phyloP scores from a whole-genome alignment of 2,113 vertebrate genomes.

The Dascyllus trimaculatus region DNA sequence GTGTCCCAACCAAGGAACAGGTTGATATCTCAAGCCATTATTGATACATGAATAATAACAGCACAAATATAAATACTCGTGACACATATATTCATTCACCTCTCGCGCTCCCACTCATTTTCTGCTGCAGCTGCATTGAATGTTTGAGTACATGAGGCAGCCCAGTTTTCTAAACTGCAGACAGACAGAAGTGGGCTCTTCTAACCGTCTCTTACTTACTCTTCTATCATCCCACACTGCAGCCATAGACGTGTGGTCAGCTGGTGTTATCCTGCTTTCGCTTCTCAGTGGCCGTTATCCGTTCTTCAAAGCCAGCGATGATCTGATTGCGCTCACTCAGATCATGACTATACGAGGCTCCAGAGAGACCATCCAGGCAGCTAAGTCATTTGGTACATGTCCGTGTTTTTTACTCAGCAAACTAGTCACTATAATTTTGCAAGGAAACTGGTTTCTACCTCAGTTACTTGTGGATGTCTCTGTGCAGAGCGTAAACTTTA shows the following conservation, averaged over 20 bases:
- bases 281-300: slow-evolving; percentile 96
- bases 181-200: background rate
- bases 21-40: slow-evolving; percentile 71
- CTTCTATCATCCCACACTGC: slow-evolving; percentile 54
- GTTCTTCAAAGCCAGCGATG: slow-evolving; percentile 98
- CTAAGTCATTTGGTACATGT: slow-evolving; percentile 91
- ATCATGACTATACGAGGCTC: slow-evolving; percentile 98
- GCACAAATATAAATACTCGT: background rate
- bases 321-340: slow-evolving; percentile 95
- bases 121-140: background rate
- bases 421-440: too few species aligned
- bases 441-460: too few species aligned
- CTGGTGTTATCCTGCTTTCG: slow-evolving; percentile 95
- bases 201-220: background rate
- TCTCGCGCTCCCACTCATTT: too few species aligned
- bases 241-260: slow-evolving; percentile 99
- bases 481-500: background rate
- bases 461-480: too few species aligned
- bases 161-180: background rate
- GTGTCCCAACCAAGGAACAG: slow-evolving; percentile 95
- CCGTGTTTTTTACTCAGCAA: background rate
- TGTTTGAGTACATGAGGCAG: background rate
- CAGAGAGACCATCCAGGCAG: slow-evolving; percentile 92
- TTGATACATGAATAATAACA: background rate
- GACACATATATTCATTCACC: too few species aligned